phyloP scores from a whole-genome alignment of 2,888 invertebrate species.

The Lathronympha strigana region DNA sequence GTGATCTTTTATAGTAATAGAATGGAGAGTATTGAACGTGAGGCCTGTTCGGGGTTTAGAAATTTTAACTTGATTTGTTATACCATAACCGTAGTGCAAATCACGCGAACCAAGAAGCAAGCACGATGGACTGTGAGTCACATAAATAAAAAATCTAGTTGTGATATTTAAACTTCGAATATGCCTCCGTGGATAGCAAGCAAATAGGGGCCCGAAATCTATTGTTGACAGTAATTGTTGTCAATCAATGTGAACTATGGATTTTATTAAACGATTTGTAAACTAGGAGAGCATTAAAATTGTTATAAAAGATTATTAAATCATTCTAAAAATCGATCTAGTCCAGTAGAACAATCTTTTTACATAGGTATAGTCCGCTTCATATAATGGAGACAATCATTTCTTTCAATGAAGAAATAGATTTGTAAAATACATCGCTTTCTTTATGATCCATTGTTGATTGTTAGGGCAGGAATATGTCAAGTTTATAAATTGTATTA shows the following conservation, averaged over 20 bases:
- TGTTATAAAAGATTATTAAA: slow-evolving; percentile 14
- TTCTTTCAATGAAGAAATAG: slow-evolving; percentile 5
- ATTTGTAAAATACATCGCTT: slow-evolving; percentile 21
- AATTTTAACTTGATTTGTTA: too few species aligned
- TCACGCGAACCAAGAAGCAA: too few species aligned
- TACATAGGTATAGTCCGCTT: not conserved
- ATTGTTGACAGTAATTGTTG: slow-evolving; percentile 35
- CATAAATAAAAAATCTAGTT: too few species aligned
- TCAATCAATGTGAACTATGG: slow-evolving; percentile 38
- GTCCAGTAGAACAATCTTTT: slow-evolving; percentile 7
- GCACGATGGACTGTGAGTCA: too few species aligned
- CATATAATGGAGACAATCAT: not conserved
- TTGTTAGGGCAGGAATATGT: slow-evolving; percentile 29
- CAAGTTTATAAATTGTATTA: slow-evolving; percentile 36
- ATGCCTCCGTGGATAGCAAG: slow-evolving; percentile 12
- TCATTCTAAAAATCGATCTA: slow-evolving; percentile 5
- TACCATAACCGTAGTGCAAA: too few species aligned
- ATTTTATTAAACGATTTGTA: slow-evolving; percentile 39
- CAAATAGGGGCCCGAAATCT: slow-evolving; percentile 9
- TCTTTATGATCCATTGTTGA: slow-evolving; percentile 24
- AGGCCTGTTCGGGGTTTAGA: too few species aligned
- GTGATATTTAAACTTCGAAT: too few species aligned
- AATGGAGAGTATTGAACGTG: slow-evolving; percentile 6
- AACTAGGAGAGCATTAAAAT: slow-evolving; percentile 24
- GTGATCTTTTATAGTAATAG: slow-evolving; percentile 33